A percentile compares a stretch with the other conserved stretches of the same genome.
Evolutionary conservation across 2,888 invertebrate genomes (phyloP).

Genomic region (Hemithea aestivaria): DNA sequence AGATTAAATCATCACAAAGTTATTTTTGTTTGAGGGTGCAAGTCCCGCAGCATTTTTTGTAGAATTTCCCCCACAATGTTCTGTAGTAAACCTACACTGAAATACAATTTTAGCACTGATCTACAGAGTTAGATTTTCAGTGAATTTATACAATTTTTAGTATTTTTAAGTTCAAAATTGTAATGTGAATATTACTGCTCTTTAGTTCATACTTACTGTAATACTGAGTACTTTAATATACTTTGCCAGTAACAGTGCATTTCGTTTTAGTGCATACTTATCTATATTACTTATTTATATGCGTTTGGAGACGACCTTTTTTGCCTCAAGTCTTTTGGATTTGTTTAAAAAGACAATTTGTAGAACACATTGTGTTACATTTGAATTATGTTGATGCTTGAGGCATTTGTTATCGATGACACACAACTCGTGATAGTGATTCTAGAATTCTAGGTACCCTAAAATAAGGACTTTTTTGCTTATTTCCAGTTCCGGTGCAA

Average conservation of each 20-base stretch:
- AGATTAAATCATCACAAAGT: conserved; percentile 21
- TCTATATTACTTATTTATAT: conserved; percentile 19
- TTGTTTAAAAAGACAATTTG: conserved; percentile 11
- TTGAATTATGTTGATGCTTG: conserved; percentile 1
- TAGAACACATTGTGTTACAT: too few relatives aligned
- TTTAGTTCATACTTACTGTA: too few relatives aligned
- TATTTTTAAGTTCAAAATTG: too few relatives aligned
- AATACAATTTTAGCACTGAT: background rate
- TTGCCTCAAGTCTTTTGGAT: conserved; percentile 7
- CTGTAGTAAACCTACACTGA: too few relatives aligned
- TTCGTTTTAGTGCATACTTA: conserved; percentile 52
- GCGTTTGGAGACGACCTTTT: background rate
- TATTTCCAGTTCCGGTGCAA: background rate
- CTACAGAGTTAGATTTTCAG: background rate
- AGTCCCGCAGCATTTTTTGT: conserved; percentile 6
- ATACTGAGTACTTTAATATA: conserved; percentile 31
- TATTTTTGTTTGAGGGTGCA: conserved; percentile 1
- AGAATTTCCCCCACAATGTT: too few relatives aligned
- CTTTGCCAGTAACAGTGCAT: conserved; percentile 72
- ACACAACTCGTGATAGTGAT: background rate
- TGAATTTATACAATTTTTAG: too few relatives aligned
- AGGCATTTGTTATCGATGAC: conserved; percentile 2
- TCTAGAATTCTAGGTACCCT: background rate
- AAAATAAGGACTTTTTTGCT: background rate
- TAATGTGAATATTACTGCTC: too few relatives aligned